Base-by-base conservation (phyloP, 2,888 invertebrate genomes). In the Micoletzkya japonica region DNA sequence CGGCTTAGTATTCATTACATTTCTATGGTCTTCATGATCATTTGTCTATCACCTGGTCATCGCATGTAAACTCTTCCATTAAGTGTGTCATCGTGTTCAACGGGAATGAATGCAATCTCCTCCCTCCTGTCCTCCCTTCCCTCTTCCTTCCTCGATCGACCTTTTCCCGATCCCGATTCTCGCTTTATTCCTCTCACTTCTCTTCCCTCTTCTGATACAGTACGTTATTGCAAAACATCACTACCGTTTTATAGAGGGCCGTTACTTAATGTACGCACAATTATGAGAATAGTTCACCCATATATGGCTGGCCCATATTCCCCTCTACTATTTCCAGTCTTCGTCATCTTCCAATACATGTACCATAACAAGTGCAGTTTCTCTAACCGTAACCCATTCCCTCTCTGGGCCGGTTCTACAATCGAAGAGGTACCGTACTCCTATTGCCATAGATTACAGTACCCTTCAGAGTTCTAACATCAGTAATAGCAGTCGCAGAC, bases 301-400 rank as follows among this genome's bases (percentile, higher is more conserved):
- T n/a, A n/a, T n/a, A n/a, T n/a, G n/a, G n/a, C n/a, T n/a, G n/a
- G n/a, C n/a, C n/a, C n/a, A n/a, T n/a, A n/a, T n/a, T n/a, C n/a
- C n/a, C n/a, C n/a, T n/a, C n/a, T n/a, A n/a, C n/a, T n/a, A n/a
- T n/a, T n/a, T n/a, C n/a, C n/a, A n/a, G n/a, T n/a, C n/a, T n/a
- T n/a, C n/a, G n/a, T n/a, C n/a, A n/a, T n/a, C n/a, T n/a, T n/a
- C n/a, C n/a, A n/a, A n/a, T n/a, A n/a, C n/a, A n/a, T 63, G 63
- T 28, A 30, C 20, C 10, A 7, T 63, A n/a, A 24, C 63, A 1
- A 39, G 32, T 30, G 63, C 49, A 50, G 50, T 50, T 4, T 63
- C 63, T 3, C n/a, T 63, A 1, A 20, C 36, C n/a, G 36, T 63
- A 24, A 63, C 63, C 26, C 63, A 63, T 50, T 63, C 63, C 14